Percentiles rank a stretch among this genome's conserved stretches.
These are phyloP conservation scores for Scaptodrosophila lebanonensis DNA, from an alignment of 1,140 invertebrate genomes.

Conservation along the genomic window DNA sequence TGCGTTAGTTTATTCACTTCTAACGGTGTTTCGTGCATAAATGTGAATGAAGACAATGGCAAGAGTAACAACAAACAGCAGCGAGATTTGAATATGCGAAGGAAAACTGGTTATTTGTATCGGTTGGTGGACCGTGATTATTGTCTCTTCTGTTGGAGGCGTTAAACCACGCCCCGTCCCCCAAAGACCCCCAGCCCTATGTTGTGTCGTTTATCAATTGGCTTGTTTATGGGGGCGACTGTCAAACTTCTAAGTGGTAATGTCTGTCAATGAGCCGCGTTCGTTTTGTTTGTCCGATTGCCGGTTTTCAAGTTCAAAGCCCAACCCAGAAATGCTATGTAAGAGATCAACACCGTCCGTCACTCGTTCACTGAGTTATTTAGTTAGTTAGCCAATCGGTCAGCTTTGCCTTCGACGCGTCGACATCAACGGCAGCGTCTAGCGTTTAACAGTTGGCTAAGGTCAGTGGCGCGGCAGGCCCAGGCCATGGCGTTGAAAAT, in stretches of 20 bases:
- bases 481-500: conserved; percentile 42
- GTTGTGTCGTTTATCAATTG: conserved; percentile 5
- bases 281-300: not conserved
- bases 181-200: no score
- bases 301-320: conserved; percentile 59
- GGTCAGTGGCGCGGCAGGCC: no score
- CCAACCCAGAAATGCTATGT: conserved; percentile 49
- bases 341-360: conserved; percentile 27
- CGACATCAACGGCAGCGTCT: no score
- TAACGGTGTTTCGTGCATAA: conserved; percentile 56
- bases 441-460: conserved; percentile 38
- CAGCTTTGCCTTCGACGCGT: conserved; percentile 25
- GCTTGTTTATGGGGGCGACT: conserved; percentile 43
- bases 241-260: conserved; percentile 40
- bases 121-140: conserved; percentile 5
- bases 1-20: conserved; percentile 42
- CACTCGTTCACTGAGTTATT: conserved; percentile 4
- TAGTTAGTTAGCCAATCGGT: no score
- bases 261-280: conserved; percentile 25
- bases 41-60: conserved; percentile 28
- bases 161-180: no score
- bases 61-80: no score
- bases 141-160: conserved; percentile 5
- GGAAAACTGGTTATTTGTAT: conserved; percentile 67
- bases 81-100: conserved; percentile 19